A percentile compares a stretch with the other conserved stretches of the same genome.
Conservation (phyloP, 2,888 invertebrate species). For the Troilus luridus region DNA sequence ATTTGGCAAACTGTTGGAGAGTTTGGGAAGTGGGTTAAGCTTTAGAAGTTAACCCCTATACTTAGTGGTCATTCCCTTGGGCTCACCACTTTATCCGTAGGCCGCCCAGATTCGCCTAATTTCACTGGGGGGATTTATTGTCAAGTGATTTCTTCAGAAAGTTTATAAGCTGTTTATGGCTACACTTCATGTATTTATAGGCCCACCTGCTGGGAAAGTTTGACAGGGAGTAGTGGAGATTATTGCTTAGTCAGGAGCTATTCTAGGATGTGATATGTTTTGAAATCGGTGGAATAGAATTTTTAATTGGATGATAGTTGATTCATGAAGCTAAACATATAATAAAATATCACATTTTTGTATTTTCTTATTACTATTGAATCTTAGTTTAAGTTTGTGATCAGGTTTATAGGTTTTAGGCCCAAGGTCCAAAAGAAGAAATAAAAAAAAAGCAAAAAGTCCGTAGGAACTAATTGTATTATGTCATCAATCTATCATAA, state of each 20-base stretch:
- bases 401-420: no score
- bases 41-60: conserved; percentile 28
- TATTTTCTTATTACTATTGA: no score
- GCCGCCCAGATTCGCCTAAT: neutral
- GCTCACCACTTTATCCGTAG: conserved; percentile 30
- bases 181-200: neutral
- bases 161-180: conserved; percentile 26
- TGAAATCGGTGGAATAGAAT: no score
- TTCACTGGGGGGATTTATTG: conserved; percentile 27
- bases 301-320: no score
- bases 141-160: conserved; percentile 2
- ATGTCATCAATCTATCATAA: no score
- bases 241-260: neutral
- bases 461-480: no score
- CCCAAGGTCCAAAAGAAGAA: no score
- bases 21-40: neutral
- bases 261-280: neutral
- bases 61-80: conserved; percentile 35
- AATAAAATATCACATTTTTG: no score
- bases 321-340: no score
- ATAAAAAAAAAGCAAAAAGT: no score
- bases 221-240: neutral
- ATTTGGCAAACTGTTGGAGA: neutral
- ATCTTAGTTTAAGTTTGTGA: no score
- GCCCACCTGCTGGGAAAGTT: neutral